Evolutionary conservation across 2,888 invertebrate genomes (phyloP).

Genomic region (Malthinus seriepunctatus): DNA sequence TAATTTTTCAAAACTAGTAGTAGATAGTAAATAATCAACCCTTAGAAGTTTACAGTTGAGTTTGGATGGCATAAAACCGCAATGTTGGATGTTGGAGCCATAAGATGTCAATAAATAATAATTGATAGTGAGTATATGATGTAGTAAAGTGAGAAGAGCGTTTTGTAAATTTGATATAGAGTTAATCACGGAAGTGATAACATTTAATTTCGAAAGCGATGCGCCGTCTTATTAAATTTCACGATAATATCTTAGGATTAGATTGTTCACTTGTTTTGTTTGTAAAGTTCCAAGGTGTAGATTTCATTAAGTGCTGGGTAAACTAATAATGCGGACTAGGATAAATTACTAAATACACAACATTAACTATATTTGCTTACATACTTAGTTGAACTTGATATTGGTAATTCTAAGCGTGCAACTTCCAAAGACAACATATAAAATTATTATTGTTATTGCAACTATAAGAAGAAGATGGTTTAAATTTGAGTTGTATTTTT

Average conservation of each 20-base stretch:
- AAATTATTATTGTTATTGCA: conserved; percentile 27
- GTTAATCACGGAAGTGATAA: conserved; percentile 11
- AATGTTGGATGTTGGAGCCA: no score
- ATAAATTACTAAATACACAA: conserved; percentile 51
- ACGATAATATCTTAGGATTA: conserved; percentile 36
- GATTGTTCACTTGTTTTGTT: conserved; percentile 45
- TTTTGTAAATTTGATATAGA: conserved; percentile 1
- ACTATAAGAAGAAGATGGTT: no score
- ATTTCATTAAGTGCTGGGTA: conserved; percentile 52
- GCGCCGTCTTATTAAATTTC: conserved; percentile 23
- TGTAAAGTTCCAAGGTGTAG: conserved; percentile 47
- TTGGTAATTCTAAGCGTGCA: conserved; percentile 25
- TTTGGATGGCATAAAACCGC: no score
- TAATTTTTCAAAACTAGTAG: no score
- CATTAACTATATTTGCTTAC: conserved; percentile 50
- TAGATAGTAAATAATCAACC: no score
- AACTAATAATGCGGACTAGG: conserved; percentile 49
- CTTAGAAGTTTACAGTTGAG: no score
- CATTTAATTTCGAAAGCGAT: conserved; percentile 12
- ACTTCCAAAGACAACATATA: conserved; percentile 13
- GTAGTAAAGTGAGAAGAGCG: no score
- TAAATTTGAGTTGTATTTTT: not conserved
- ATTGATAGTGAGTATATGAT: no score
- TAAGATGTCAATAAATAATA: no score
- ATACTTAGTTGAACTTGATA: conserved; percentile 39